These are phyloP conservation scores for Perognathus longimembris DNA, from an alignment of 2,113 vertebrate species.

Conservation along the genomic window DNA sequence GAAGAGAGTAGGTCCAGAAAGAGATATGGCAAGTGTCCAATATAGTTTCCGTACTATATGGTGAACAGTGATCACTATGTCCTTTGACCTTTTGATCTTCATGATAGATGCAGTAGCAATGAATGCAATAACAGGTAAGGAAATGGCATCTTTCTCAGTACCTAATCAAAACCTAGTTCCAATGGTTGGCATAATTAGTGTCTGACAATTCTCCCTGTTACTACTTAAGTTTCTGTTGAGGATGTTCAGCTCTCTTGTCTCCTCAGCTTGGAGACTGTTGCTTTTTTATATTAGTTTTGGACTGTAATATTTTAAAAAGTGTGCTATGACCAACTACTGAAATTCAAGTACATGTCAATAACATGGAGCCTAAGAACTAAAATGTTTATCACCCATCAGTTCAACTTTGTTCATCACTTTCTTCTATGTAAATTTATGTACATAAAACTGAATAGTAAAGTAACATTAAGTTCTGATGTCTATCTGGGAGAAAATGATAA, in stretches of 20 bases:
- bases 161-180: too few species aligned
- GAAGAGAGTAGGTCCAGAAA: neutral
- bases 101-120: neutral
- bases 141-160: too few species aligned
- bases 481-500: neutral
- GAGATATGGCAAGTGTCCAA: neutral
- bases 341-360: conserved; percentile 42
- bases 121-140: too few species aligned
- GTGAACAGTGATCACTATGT: neutral
- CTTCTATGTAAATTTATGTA: conserved; percentile 22
- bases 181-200: too few species aligned
- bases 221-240: conserved; percentile 11
- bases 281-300: neutral
- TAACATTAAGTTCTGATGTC: neutral
- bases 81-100: neutral
- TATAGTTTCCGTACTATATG: neutral
- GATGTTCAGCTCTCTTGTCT: neutral
- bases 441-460: conserved; percentile 10
- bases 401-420: conserved; percentile 11
- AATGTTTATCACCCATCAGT: neutral
- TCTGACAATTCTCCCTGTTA: neutral
- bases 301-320: conserved; percentile 18
- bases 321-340: neutral
- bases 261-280: neutral
- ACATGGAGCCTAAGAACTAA: neutral